Evolutionary conservation across 2,888 invertebrate genomes (phyloP).

Genomic region (Hipparchia semele): DNA sequence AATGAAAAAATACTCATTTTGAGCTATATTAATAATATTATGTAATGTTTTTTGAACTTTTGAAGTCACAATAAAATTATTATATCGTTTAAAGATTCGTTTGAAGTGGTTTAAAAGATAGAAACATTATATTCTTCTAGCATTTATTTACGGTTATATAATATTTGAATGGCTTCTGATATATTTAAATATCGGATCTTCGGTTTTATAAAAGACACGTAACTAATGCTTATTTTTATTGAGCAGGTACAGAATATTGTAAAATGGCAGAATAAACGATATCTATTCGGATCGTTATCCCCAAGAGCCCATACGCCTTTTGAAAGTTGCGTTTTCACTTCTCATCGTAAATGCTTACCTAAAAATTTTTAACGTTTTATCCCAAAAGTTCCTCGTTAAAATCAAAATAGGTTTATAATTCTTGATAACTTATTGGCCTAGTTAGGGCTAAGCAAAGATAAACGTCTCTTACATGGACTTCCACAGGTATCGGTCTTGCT

Average conservation of each 20-base stretch:
- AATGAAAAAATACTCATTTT: no score
- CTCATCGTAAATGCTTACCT: neutral
- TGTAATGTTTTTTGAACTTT: no score
- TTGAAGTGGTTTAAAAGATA: neutral
- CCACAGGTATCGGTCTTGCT: no score
- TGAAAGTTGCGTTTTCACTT: constrained; percentile 2
- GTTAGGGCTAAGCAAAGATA: no score
- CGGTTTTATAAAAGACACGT: neutral
- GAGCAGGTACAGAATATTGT: constrained; percentile 2
- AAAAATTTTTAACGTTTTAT: neutral
- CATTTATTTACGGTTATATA: neutral
- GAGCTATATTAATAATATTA: no score
- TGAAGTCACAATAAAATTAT: no score
- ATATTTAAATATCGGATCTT: neutral
- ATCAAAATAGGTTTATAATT: no score
- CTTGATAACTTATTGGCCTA: no score
- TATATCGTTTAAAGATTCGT: no score
- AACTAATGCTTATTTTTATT: neutral
- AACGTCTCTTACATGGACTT: no score
- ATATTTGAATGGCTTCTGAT: neutral
- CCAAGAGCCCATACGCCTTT: constrained; percentile 5
- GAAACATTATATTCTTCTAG: neutral
- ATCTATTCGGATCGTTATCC: neutral
- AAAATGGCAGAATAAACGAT: constrained; percentile 11
- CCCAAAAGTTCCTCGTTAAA: no score